A percentile compares a stretch with the other conserved stretches of the same genome.
These are phyloP conservation scores for Eupeodes corollae DNA, from an alignment of 1,140 invertebrate genomes.

Conservation along the genomic window DNA sequence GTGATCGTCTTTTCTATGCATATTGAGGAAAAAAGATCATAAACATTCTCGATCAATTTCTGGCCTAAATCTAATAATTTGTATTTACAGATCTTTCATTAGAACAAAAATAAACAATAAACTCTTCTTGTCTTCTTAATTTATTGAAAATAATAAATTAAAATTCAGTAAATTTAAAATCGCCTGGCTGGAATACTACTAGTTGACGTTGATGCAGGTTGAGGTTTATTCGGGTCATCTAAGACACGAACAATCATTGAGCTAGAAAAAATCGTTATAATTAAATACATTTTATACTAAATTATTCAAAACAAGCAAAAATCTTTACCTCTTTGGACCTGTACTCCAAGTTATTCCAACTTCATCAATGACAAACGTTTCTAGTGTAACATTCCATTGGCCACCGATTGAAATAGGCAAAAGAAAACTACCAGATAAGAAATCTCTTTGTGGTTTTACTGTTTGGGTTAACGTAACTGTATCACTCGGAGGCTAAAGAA, in stretches of 20 bases:
- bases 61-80: too few species aligned
- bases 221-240: constrained; percentile 30
- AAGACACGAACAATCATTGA: constrained; percentile 34
- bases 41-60: too few species aligned
- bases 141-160: too few species aligned
- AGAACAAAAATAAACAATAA: too few species aligned
- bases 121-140: too few species aligned
- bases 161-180: too few species aligned
- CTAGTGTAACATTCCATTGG: constrained; percentile 34
- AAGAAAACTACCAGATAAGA: constrained; percentile 68
- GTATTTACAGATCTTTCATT: too few species aligned
- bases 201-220: constrained; percentile 13
- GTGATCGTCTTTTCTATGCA: too few species aligned
- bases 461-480: constrained; percentile 49
- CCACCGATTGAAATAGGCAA: constrained; percentile 39
- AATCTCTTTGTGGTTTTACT: constrained; percentile 64
- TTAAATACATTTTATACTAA: background rate
- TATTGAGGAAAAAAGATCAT: too few species aligned
- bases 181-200: background rate
- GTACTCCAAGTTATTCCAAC: constrained; percentile 34
- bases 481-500: constrained; percentile 33
- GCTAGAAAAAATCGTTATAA: constrained; percentile 4
- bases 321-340: constrained; percentile 22
- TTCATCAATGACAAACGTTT: constrained; percentile 35
- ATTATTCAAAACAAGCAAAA: background rate